Conservation (phyloP, 2,888 invertebrate genomes). For the Plusia festucae region DNA sequence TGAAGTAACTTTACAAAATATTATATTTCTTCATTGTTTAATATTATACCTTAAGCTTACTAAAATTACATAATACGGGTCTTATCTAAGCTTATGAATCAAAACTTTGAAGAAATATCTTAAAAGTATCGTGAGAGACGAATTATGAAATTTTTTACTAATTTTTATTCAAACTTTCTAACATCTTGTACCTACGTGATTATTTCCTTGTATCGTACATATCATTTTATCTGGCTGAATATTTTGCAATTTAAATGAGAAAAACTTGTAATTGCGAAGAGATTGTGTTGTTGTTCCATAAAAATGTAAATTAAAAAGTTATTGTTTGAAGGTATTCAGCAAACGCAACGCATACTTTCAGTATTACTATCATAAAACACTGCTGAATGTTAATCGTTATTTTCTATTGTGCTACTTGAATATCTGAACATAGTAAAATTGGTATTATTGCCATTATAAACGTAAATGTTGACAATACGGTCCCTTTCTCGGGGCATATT, state of each 20-base stretch:
- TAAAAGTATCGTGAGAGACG: no score
- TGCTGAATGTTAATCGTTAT: slow-evolving; percentile 28
- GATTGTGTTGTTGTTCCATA: slow-evolving; percentile 25
- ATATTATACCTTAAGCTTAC: no score
- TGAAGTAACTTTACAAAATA: no score
- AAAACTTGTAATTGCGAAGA: slow-evolving; percentile 33
- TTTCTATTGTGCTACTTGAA: slow-evolving; percentile 32
- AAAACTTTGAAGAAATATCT: no score
- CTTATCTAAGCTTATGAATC: no score
- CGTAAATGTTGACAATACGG: slow-evolving; percentile 63
- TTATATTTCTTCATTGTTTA: no score
- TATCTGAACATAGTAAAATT: slow-evolving; percentile 54
- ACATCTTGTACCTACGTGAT: background rate
- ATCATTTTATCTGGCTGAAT: slow-evolving; percentile 17
- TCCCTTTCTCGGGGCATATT: slow-evolving; percentile 61
- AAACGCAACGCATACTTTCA: slow-evolving; percentile 1
- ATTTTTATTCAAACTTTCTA: background rate
- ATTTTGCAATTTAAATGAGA: slow-evolving; percentile 31
- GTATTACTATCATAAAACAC: background rate
- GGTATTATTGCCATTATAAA: slow-evolving; percentile 63
- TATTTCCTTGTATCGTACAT: slow-evolving; percentile 13
- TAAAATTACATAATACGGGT: no score
- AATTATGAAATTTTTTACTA: background rate
- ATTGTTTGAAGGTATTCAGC: slow-evolving; percentile 14
- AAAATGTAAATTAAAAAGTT: slow-evolving; percentile 31